Evolutionary conservation across 30 jellyfish, hydroid and myxozoan species (phyloP).

Genomic region (Sanderia malayensis): DNA sequence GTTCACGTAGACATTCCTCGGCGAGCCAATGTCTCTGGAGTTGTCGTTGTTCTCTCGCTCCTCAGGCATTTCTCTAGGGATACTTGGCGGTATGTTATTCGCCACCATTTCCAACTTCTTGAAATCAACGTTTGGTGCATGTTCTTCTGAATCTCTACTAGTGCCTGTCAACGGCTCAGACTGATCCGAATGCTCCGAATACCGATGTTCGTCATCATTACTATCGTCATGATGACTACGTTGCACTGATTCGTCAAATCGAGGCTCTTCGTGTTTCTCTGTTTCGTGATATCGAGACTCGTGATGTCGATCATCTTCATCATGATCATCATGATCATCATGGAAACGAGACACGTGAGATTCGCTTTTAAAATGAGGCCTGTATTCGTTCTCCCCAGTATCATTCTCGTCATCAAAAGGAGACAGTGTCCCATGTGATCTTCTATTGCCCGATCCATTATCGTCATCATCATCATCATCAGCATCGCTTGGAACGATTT

Average conservation of each 20-base stretch:
- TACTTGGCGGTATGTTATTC: constrained; percentile 22
- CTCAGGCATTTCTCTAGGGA: constrained; percentile 35
- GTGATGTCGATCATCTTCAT: background rate
- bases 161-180: background rate
- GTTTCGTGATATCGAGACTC: constrained; percentile 2
- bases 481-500: constrained; percentile 20
- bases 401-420: constrained; percentile 66
- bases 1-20: constrained; percentile 36
- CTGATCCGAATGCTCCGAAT: background rate
- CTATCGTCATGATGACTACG: background rate
- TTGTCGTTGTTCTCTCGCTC: constrained; percentile 17
- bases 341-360: background rate
- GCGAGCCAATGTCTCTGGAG: constrained; percentile 43
- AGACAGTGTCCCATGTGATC: constrained; percentile 41
- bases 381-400: constrained; percentile 2
- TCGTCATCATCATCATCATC: constrained; percentile 24
- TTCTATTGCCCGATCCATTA: constrained; percentile 37
- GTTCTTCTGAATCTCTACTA: background rate
- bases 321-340: too few relatives aligned
- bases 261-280: constrained; percentile 1
- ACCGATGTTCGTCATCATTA: background rate
- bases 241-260: background rate
- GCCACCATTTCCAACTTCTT: constrained; percentile 48
- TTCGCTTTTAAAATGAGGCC: background rate
- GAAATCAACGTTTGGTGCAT: background rate